Conservation (phyloP, 1,140 invertebrate genomes). For the Gryllus bimaculatus region DNA sequence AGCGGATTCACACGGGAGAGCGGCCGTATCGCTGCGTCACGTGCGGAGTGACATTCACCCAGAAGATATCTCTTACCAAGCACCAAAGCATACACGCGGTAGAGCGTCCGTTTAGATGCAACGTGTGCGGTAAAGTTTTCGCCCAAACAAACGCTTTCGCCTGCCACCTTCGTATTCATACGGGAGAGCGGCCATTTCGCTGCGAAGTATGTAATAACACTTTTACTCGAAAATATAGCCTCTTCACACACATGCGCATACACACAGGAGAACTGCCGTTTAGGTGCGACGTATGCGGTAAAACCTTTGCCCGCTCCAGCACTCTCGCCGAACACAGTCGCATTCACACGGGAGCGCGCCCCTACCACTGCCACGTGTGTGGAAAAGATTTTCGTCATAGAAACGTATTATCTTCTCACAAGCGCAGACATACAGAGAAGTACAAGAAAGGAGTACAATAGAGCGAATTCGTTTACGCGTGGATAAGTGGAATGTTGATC, state of each 20-base stretch:
- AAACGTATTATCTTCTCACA: too few species aligned
- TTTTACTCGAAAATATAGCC: slow-evolving; percentile 23
- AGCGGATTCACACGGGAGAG: not conserved
- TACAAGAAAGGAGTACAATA: too few species aligned
- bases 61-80: slow-evolving; percentile 18
- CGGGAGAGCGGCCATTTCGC: slow-evolving; percentile 34
- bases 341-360: slow-evolving; percentile 15
- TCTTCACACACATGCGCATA: slow-evolving; percentile 54
- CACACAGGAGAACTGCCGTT: slow-evolving; percentile 60
- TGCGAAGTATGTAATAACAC: slow-evolving; percentile 22
- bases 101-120: slow-evolving; percentile 31
- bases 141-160: slow-evolving; percentile 26
- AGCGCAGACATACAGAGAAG: too few species aligned
- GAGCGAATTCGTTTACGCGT: too few species aligned
- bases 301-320: slow-evolving; percentile 44
- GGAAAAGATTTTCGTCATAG: slow-evolving; percentile 45
- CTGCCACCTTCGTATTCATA: slow-evolving; percentile 37
- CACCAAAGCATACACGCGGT: slow-evolving; percentile 38
- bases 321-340: slow-evolving; percentile 27
- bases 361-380: slow-evolving; percentile 19
- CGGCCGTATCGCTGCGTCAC: not conserved
- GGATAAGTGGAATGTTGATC: too few species aligned
- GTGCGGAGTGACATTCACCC: slow-evolving; percentile 8
- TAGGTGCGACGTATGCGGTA: slow-evolving; percentile 42
- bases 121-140: slow-evolving; percentile 34